Conservation (phyloP, 2,797 vertebrate genomes). For the Clarias pachynema region DNA sequence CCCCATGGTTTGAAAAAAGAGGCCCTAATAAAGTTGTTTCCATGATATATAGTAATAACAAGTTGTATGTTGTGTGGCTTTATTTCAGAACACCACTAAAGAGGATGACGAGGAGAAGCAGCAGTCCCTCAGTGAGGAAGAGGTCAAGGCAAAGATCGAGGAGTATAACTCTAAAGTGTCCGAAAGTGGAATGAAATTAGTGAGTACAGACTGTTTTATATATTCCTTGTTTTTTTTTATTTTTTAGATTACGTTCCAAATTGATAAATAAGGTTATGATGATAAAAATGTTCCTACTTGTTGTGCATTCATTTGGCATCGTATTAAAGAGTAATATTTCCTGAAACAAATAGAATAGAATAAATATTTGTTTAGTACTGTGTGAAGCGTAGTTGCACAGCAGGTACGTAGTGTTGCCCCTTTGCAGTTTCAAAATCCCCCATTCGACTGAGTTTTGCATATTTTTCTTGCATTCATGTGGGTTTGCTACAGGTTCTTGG, state of each 20-base stretch:
- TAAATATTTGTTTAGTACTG: neutral
- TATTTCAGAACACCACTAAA: conserved; percentile 77
- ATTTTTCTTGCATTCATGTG: neutral
- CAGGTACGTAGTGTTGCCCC: too few species aligned
- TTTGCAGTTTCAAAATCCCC: neutral
- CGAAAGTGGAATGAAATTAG: conserved; percentile 92
- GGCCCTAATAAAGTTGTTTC: neutral
- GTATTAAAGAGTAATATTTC: neutral
- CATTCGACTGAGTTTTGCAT: neutral
- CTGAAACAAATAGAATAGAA: neutral
- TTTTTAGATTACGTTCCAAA: too few species aligned
- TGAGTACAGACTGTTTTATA: conserved; percentile 61
- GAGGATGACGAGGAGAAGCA: conserved; percentile 74
- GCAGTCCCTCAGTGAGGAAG: conserved; percentile 75
- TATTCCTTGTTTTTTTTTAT: too few species aligned
- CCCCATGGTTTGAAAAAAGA: neutral
- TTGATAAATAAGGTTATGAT: neutral
- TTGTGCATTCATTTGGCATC: neutral
- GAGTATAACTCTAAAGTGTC: conserved; percentile 85
- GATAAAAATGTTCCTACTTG: neutral
- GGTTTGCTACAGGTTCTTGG: neutral
- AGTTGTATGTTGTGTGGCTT: conserved; percentile 3
- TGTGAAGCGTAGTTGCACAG: neutral
- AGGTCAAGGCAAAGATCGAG: conserved; percentile 84
- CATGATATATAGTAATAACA: neutral